Evolutionary conservation across 2,888 invertebrate genomes (phyloP).

Genomic region (Sphecodes monilicornis): DNA sequence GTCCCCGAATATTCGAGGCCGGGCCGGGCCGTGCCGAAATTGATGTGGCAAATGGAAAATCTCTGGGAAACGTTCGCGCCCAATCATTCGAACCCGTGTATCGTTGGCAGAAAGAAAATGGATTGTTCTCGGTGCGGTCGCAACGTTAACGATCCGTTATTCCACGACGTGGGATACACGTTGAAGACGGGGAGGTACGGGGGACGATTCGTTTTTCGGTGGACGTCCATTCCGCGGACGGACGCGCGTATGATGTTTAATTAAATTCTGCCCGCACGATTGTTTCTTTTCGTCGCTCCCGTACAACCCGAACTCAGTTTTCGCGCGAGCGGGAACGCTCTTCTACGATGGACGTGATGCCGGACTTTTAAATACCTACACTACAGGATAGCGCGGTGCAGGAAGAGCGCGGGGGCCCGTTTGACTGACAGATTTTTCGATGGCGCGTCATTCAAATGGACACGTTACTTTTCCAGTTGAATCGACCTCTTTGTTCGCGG

Average conservation of each 20-base stretch:
- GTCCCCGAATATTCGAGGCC: background rate
- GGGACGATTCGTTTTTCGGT: background rate
- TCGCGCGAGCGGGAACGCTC: background rate
- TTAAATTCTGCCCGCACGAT: slow-evolving; percentile 27
- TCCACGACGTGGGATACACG: background rate
- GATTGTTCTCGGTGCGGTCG: slow-evolving; percentile 26
- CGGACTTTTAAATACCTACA: background rate
- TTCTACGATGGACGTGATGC: background rate
- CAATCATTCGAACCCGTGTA: slow-evolving; percentile 35
- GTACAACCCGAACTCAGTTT: too few relatives aligned
- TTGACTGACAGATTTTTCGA: slow-evolving; percentile 48
- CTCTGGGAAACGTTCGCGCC: slow-evolving; percentile 11
- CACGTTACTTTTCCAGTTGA: slow-evolving; percentile 29
- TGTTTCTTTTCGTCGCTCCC: background rate
- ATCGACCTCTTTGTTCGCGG: slow-evolving; percentile 43
- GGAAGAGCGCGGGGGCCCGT: background rate
- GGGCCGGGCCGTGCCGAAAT: slow-evolving; percentile 13
- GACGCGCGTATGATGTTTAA: slow-evolving; percentile 16
- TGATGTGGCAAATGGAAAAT: slow-evolving; percentile 45
- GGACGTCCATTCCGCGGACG: background rate
- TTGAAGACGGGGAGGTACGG: background rate
- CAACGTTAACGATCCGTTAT: slow-evolving; percentile 25
- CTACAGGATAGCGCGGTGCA: background rate
- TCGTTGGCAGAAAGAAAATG: slow-evolving; percentile 25
- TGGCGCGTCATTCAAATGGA: slow-evolving; percentile 30